Conservation (phyloP, 2,888 invertebrate genomes). For the Choristoneura rosaceana region DNA sequence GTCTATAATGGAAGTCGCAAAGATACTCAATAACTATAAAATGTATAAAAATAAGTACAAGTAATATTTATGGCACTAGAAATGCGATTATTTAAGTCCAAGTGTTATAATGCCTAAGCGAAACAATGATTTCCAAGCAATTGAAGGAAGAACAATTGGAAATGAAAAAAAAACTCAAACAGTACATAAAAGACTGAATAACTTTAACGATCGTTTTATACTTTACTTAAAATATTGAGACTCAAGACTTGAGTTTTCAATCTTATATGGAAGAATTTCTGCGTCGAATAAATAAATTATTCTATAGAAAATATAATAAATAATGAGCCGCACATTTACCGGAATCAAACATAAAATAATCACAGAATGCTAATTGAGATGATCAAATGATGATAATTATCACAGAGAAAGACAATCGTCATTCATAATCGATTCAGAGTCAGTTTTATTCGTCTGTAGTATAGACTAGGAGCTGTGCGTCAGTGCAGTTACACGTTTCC, state of each 20-base stretch:
- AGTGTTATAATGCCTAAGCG: conserved; percentile 30
- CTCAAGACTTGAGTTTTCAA: background rate
- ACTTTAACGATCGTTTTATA: too few relatives aligned
- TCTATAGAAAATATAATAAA: background rate
- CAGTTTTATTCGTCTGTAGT: conserved; percentile 40
- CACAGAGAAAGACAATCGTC: conserved; percentile 35
- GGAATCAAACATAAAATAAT: conserved; percentile 41
- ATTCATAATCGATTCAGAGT: conserved; percentile 13
- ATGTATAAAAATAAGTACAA: conserved; percentile 60
- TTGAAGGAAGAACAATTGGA: conserved; percentile 20
- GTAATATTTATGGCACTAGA: conserved; percentile 70
- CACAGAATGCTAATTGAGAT: conserved; percentile 61
- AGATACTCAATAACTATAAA: conserved; percentile 25
- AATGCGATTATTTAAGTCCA: conserved; percentile 42
- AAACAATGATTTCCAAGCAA: conserved; percentile 25
- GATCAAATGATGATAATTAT: conserved; percentile 31
- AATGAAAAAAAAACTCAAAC: background rate
- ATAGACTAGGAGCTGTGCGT: conserved; percentile 62
- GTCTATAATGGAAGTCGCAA: conserved; percentile 20
- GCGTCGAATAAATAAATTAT: background rate
- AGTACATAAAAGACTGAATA: background rate
- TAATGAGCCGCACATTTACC: background rate
- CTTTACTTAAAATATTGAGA: background rate
- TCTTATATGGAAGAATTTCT: background rate
- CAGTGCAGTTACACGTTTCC: conserved; percentile 60